These are phyloP conservation scores for Arrhamphus sclerolepis DNA, from an alignment of 2,797 vertebrate genomes.

Conservation along the genomic window DNA sequence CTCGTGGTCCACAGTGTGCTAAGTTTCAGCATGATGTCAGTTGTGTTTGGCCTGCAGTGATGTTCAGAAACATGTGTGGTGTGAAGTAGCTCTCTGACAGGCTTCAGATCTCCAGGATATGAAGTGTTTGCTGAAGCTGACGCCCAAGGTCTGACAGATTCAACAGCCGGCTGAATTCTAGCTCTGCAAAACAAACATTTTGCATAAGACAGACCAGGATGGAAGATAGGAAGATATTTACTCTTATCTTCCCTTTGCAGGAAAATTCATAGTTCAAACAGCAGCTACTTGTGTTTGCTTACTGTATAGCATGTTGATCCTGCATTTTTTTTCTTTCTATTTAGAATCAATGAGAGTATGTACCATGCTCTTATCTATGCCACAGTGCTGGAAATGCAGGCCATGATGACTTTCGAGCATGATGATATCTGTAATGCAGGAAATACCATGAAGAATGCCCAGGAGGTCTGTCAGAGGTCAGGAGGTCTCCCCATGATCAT, in stretches of 20 bases:
- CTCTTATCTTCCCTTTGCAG: conserved; percentile 43
- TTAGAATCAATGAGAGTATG: conserved; percentile 84
- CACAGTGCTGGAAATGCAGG: conserved; percentile 89
- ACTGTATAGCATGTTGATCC: conserved; percentile 13
- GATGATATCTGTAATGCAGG: conserved; percentile 86
- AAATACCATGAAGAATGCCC: conserved; percentile 86
- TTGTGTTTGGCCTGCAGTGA: conserved; percentile 8
- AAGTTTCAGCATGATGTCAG: conserved; percentile 34
- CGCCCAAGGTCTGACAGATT: conserved; percentile 73
- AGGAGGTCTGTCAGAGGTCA: conserved; percentile 88
- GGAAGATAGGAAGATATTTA: conserved; percentile 24
- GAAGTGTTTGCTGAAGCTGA: conserved; percentile 82
- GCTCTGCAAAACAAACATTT: conserved; percentile 67
- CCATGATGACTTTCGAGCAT: conserved; percentile 90
- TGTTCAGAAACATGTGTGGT: conserved; percentile 9
- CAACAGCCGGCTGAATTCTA: conserved; percentile 44
- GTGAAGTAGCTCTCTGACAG: conserved; percentile 23
- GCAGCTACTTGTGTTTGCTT: conserved; percentile 35
- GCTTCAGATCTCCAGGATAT: conserved; percentile 80
- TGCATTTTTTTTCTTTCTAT: conserved; percentile 22
- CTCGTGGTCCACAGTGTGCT: background rate
- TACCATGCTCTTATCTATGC: conserved; percentile 90
- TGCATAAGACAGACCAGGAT: conserved; percentile 20
- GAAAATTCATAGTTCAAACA: conserved; percentile 18
- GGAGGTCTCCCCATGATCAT: conserved; percentile 5